Evolutionary conservation across 2,888 invertebrate species (phyloP), one percentile per base, ranked within the genome.

Genomic region (Epistrophe eligans): DNA sequence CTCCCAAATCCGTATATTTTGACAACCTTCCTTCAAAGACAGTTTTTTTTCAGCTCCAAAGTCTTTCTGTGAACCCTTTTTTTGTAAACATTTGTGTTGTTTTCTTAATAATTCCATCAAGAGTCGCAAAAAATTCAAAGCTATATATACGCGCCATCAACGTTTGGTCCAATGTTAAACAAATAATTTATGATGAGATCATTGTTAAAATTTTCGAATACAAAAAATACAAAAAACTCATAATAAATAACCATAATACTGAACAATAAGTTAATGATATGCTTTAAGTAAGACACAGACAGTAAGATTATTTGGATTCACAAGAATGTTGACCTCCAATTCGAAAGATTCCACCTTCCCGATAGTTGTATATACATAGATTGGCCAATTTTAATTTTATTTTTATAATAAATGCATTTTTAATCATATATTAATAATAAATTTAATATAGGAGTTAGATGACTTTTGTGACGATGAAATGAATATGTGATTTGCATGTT

Each of bases 241-340:
- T 52, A 72, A 84, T 73, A 73, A 71, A 72, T 74, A 66, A 64
- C 62, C 62, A 85, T 77, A 70, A 82, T 74, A 74, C 71, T 77
- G 84, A 79, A 72, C 60, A 79, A 73, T 80, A 72, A 77, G 67
- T 81, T 81, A 80, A 70, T 55, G 10, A 79, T 66, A 72, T 45
- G 60, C 74, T 48, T 52, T 52, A 45, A 24, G 52, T 52, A 24
- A 52, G 67, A 24, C 10, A 15, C 55, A 67, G 67, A 24, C 10
- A 15, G 55, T 10, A 24, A 60, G 15, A 40, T 24, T 81, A 70
- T 84, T 84, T 73, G 19, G 50, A 70, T 74, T 82, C 62, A 38
- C 74, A 85, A 85, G 82, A 79, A 70, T 62, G 64, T 82, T 82
- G 82, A 82, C 82, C 82, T 82, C 64, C 77, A 67, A 76, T 57